phyloP scores from a whole-genome alignment of 2,888 invertebrate genomes.

The Hipparchia semele region DNA sequence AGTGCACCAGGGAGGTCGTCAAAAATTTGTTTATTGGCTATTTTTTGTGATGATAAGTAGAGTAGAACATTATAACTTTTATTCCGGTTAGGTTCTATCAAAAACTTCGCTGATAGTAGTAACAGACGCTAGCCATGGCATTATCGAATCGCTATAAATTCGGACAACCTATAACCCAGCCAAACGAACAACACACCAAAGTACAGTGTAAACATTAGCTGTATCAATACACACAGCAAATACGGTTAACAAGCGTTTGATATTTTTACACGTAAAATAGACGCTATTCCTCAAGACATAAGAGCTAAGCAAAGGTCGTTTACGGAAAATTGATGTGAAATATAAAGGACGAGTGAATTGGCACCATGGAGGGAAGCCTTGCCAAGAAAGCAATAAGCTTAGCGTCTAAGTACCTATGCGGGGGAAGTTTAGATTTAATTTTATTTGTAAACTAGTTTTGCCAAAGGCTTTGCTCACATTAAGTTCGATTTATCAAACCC shows the following conservation, averaged over 20 bases:
- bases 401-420: background rate
- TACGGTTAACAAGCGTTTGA: conserved; percentile 31
- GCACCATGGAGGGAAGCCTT: conserved; percentile 15
- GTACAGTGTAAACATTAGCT: conserved; percentile 33
- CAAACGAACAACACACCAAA: conserved; percentile 29
- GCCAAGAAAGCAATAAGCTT: conserved; percentile 23
- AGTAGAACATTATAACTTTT: no score
- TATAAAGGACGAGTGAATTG: conserved; percentile 19
- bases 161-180: conserved; percentile 8
- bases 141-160: conserved; percentile 9
- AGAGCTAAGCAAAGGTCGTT: background rate
- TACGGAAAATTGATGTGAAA: conserved; percentile 18
- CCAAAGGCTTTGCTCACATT: no score
- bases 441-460: background rate
- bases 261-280: background rate
- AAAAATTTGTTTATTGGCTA: no score
- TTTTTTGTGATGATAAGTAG: no score
- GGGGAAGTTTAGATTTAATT: conserved; percentile 13
- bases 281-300: background rate
- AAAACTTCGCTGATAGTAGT: background rate
- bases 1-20: no score
- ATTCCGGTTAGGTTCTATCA: background rate
- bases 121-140: no score
- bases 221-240: conserved; percentile 37
- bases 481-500: no score